Percentiles rank a stretch among this genome's conserved stretches.
Conservation (phyloP, 2,113 vertebrate genomes). For the Numida meleagris region DNA sequence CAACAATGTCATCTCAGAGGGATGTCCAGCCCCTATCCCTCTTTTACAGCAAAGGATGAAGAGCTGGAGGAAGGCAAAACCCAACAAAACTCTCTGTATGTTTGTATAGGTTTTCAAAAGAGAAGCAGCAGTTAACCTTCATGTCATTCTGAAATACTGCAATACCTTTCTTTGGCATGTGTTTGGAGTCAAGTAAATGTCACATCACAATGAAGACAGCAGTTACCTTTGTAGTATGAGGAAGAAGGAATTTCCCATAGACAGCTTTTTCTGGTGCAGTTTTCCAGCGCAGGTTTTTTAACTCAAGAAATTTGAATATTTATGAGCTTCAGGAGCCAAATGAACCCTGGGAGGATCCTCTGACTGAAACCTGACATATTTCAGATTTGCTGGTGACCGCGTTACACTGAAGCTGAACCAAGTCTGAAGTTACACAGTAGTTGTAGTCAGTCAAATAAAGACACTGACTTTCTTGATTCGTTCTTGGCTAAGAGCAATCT, state of each 20-base stretch:
- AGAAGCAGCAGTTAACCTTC: not conserved
- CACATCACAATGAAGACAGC: not conserved
- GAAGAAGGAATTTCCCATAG: constrained; percentile 5
- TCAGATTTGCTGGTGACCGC: not conserved
- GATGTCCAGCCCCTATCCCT: not conserved
- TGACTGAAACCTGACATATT: not conserved
- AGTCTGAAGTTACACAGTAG: constrained; percentile 37
- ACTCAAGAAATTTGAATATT: not conserved
- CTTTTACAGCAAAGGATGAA: not conserved
- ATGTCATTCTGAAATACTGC: not conserved
- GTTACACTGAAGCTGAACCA: not conserved
- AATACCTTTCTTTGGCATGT: not conserved
- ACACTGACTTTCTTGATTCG: constrained; percentile 39
- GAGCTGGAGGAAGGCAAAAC: not conserved
- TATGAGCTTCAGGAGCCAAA: not conserved
- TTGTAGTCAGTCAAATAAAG: constrained; percentile 11
- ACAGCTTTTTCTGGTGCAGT: not conserved
- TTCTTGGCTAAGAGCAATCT: constrained; percentile 25
- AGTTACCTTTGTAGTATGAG: not conserved
- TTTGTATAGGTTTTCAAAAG: not conserved
- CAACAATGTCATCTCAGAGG: not conserved
- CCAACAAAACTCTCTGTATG: not conserved
- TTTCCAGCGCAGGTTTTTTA: not conserved
- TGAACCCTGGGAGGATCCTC: not conserved
- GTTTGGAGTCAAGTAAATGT: not conserved